Conservation (phyloP, 2,888 invertebrate genomes). For the Branchipolynoe longqiensis region DNA sequence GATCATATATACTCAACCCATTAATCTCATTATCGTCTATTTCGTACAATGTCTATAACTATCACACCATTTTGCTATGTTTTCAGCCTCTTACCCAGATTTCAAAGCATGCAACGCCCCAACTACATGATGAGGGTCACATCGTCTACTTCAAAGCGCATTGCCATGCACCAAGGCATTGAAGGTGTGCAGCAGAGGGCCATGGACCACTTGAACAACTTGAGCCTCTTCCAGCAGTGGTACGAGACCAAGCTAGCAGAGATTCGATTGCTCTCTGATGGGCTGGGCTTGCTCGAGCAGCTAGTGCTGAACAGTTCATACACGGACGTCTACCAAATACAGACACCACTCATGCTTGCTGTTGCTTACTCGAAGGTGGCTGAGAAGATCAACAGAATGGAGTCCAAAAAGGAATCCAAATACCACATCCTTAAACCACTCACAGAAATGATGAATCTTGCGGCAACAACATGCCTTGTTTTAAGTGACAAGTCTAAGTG, state of each 20-base stretch:
- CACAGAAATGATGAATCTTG: background rate
- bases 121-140: slow-evolving; percentile 16
- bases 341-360: slow-evolving; percentile 1
- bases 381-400: background rate
- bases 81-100: no score
- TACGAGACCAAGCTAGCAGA: slow-evolving; percentile 4
- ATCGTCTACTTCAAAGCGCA: background rate
- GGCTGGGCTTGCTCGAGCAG: background rate
- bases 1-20: no score
- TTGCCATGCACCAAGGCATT: background rate
- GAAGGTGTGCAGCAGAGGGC: background rate
- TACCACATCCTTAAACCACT: background rate
- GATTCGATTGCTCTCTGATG: background rate
- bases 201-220: background rate
- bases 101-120: no score
- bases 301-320: background rate
- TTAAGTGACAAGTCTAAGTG: slow-evolving; percentile 6
- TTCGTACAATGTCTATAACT: no score
- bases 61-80: no score
- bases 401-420: background rate
- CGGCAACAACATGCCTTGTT: background rate
- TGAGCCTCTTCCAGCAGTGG: slow-evolving; percentile 16
- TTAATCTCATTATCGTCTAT: no score
- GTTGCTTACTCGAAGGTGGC: slow-evolving; percentile 7
- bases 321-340: background rate